Percentiles rank a stretch among this genome's conserved stretches.
Evolutionary conservation across 2,113 vertebrate genomes (phyloP).

Genomic region (Nycticorax nycticorax): DNA sequence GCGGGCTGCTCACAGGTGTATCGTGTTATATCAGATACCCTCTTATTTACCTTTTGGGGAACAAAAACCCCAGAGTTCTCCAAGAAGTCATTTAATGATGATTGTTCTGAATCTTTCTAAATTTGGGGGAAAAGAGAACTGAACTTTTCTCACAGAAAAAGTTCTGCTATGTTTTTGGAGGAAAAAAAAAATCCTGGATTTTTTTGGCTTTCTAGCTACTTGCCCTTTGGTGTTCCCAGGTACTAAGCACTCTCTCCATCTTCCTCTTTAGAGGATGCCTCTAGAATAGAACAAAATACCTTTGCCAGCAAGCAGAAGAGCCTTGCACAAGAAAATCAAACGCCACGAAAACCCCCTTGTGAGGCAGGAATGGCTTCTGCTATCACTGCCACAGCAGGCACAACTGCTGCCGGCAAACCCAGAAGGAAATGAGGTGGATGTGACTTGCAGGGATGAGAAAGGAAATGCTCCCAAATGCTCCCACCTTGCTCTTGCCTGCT

Average conservation of each 20-base stretch:
- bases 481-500: neutral
- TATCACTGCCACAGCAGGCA: neutral
- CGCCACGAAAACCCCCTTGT: neutral
- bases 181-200: neutral
- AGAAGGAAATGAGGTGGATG: neutral
- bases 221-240: neutral
- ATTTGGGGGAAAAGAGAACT: neutral
- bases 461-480: neutral
- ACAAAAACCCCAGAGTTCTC: neutral
- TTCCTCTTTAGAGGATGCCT: neutral
- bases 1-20: neutral
- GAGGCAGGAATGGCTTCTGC: neutral
- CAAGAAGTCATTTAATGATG: neutral
- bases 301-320: neutral
- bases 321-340: neutral
- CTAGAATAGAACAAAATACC: neutral
- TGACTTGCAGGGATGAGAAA: neutral
- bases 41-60: neutral
- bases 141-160: neutral
- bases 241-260: neutral
- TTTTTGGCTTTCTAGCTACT: neutral
- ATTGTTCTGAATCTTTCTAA: neutral
- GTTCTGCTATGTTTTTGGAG: neutral
- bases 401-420: neutral
- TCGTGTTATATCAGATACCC: neutral